Base-by-base conservation (phyloP, 2,888 invertebrate species). In the Ligdia adustata region DNA sequence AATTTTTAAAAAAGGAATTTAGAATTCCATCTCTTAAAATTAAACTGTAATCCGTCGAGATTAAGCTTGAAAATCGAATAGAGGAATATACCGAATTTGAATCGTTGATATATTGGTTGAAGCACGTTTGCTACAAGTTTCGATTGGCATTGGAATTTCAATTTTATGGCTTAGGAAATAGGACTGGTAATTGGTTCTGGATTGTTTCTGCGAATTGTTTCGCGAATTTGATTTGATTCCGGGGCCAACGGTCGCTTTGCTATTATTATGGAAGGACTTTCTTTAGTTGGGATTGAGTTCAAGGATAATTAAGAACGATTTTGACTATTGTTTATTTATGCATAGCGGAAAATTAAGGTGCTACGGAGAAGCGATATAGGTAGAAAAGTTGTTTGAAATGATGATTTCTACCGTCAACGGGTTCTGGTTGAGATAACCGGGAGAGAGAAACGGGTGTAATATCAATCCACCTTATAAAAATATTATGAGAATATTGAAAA, bases 231-330 rank as follows among this genome's bases (percentile, higher is more conserved):
- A 55, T 58, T 62, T 55, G 52, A 56, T 62, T 52, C 40, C 15
- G 35, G 31, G 28, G 44, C 18, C 46, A 51, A 40, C 40, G 42
- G 50, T 43, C 45, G 34, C 29, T 50, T 9, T 9, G 32, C 34
- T n/a, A n/a, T 2, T 52, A 42, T 49, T 52, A 48, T 27, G 51
- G 35, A 50, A 57, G 39, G 39, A 33, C 32, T 33, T 41, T 14
- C 43, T 43, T 50, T 53, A n/a, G 56, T 62, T 55, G 44, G 45
- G 42, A 44, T 57, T 46, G 49, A 52, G 51, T 55, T 53, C 52
- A 37, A 12, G 14, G 28, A 43, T 12, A 43, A 37, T 40, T 31
- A 40, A 20, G 15, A 29, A 37, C 22, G 33, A 12, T 12, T 5
- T 16, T 35, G 13, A 18, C 16, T 42, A 40, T 18, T 7, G 34